Evolutionary conservation across 2,113 vertebrate species (phyloP), one percentile per base, ranked within the genome.

Genomic region (Pogonocichla stellata): DNA sequence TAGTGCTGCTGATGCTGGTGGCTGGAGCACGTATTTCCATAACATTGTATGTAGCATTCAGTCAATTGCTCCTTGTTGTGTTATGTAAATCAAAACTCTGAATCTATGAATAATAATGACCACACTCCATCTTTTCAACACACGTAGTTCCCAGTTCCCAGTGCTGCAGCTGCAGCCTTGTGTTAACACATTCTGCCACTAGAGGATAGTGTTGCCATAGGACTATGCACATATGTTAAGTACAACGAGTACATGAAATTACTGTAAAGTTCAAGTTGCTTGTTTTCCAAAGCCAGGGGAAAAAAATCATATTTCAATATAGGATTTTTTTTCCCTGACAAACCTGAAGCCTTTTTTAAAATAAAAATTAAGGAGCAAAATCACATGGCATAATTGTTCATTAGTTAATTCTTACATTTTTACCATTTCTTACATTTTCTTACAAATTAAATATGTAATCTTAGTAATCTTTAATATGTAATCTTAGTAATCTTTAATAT

Each of bases 121-220:
- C 22, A 50, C 7, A 34, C 3, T 29, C 8, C 65, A 45, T 34
- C 40, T 65, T 86, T 72, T 13, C 57, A 81, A 62, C 28, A 6
- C 31, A 16, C 8, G 8, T 1, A 54, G 72, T 42, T 42, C 42
- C 11, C 61, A 54, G n/a, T 14, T 28, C 61, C 25, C 34, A 3
- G 0, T 2, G 29, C 19, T 10, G 70, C 3, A 51, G 48, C n/a
- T 2, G 18, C 42, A 56, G 58, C 47, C 40, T 28, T 88, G 93
- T 64, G 72, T 40, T 96, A 97, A 94, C 77, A 42, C 25, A n/a
- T 54, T 48, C 29, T 34, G 80, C 95, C 96, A 95, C 95, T 90
- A 97, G 96, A 94, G 96, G 96, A 71, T 43, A 87, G 65, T 94
- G 74, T 97, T 96, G 95, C 57, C 96, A 89, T 79, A 84, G 38